A percentile compares a stretch with the other conserved stretches of the same genome.
phyloP scores from a whole-genome alignment of 2,888 invertebrate genomes.

The Trissonchulus sp. region DNA sequence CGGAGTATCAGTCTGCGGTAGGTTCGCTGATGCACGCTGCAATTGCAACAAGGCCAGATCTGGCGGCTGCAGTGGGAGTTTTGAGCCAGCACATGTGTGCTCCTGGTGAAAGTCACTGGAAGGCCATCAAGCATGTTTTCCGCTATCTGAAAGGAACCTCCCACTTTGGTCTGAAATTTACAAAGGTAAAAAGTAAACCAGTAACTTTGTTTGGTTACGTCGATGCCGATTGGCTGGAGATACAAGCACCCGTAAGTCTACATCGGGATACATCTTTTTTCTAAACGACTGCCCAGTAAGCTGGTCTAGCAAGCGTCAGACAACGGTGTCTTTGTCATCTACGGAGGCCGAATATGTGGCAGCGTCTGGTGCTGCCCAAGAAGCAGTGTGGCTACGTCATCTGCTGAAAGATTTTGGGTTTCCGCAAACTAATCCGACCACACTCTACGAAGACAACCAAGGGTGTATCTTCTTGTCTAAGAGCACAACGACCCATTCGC shows the following conservation, averaged over 20 bases:
- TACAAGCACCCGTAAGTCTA: slow-evolving; percentile 29
- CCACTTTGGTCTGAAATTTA: no score
- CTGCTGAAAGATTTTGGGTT: slow-evolving; percentile 20
- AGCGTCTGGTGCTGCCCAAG: slow-evolving; percentile 35
- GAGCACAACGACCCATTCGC: not conserved
- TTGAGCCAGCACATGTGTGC: no score
- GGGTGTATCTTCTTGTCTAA: not conserved
- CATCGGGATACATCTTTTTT: no score
- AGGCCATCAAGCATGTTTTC: slow-evolving; percentile 23
- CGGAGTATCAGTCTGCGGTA: slow-evolving; percentile 24
- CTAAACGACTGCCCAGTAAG: slow-evolving; percentile 42
- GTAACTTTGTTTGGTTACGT: slow-evolving; percentile 25
- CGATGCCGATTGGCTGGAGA: not conserved
- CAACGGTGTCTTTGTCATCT: slow-evolving; percentile 44
- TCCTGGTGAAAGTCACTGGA: slow-evolving; percentile 29
- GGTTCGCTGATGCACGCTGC: slow-evolving; percentile 27
- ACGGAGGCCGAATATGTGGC: slow-evolving; percentile 51
- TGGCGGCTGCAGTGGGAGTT: slow-evolving; percentile 29
- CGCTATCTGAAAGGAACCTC: no score
- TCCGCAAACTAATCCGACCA: not conserved
- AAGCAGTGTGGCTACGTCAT: no score
- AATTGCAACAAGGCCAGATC: slow-evolving; percentile 29
- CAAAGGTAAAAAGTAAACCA: slow-evolving; percentile 20
- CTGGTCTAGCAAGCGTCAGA: slow-evolving; percentile 49
- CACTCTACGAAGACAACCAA: no score